Evolutionary conservation across 2,888 invertebrate species (phyloP), one percentile per base, ranked within the genome.

Genomic region (Acronicta leporina): DNA sequence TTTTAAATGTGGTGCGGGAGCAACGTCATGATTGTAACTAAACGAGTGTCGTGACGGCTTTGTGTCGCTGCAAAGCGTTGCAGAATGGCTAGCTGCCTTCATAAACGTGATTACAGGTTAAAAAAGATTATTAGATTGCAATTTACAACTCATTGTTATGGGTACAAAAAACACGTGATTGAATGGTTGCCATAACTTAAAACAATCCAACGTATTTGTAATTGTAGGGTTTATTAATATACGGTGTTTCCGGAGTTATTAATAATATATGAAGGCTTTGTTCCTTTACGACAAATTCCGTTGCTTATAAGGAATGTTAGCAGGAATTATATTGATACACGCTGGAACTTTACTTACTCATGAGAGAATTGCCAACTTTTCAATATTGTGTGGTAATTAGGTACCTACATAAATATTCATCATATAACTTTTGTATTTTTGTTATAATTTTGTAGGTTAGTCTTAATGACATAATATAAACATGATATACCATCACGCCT

Each of bases 11-110:
- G 82, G 82, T 82, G 79, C 82, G 81, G 77, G 68, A 77, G 49
- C 90, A 83, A 81, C 87, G 88, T 85, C 92, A 93, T 93, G 88
- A 85, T 90, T 85, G 85, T 75, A 86, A 94, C 93, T 94, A 86
- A 89, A 70, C 78, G 86, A 78, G 79, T 79, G 86, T 85, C 82
- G 86, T 86, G 87, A 79, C 81, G 70, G 81, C 76, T 79, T 79
- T 82, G 78, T 83, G 80, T 79, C 78, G 77, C 79, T 77, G 80
- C 79, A 89, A 88, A 87, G 79, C 87, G 83, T 82, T 81, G 87
- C 84, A 86, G 88, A 86, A 82, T 82, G 79, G 83, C 79, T 63
- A 47, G 66, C 81, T 80, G 87, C 86, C 88, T 88, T 89, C 87
- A 80, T 85, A 82, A 84, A 84, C 79, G 82, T 87, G 88, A 90